Base-by-base conservation (phyloP, 2,113 vertebrate genomes). In the Strix uralensis region DNA sequence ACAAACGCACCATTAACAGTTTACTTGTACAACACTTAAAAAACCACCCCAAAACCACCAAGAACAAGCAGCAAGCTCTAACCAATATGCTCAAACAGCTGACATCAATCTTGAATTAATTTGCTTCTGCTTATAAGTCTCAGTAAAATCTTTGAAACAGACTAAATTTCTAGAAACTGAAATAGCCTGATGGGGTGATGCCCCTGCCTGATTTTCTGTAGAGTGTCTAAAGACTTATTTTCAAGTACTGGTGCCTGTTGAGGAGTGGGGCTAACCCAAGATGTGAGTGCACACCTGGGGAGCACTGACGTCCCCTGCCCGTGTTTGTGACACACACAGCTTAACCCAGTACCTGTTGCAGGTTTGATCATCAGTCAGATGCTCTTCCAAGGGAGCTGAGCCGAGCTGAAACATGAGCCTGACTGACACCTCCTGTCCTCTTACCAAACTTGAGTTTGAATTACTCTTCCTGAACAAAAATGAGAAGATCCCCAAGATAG, bases 301-400 rank as follows among this genome's bases (percentile, higher is more conserved):
- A 81, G 19, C 19, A 15, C 25, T 8, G 34, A 42, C 0, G 3
- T 8, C 49, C 20, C 34, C 27, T 1, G 1, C 67, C 21, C 30
- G 29, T 1, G 0, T 49, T 29, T 51, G 14, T 52, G 34, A 73
- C 51, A 94, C 25, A 40, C 40, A 57, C 19, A 88, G 80, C 59
- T 84, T 51, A 63, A n/a, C 40, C 69, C 19, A 13, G 69, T 38
- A 22, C 34, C 40, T 59, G 55, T 22, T 62, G 30, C 20, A 74
- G 58, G 71, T 34, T 75, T 49, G 55, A 91, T 25, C 46, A 85
- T 54, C 42, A 87, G 85, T 22, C 44, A 75, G 54, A 58, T 32
- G 36, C 38, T 88, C 75, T 92, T 57, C 30, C 78, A 51, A 27
- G 61, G 34, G 10, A 63, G 34, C 15, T 32, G 69, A 71, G 63